Conservation (phyloP, 2,888 invertebrate species). For the Lysandra bellargus region DNA sequence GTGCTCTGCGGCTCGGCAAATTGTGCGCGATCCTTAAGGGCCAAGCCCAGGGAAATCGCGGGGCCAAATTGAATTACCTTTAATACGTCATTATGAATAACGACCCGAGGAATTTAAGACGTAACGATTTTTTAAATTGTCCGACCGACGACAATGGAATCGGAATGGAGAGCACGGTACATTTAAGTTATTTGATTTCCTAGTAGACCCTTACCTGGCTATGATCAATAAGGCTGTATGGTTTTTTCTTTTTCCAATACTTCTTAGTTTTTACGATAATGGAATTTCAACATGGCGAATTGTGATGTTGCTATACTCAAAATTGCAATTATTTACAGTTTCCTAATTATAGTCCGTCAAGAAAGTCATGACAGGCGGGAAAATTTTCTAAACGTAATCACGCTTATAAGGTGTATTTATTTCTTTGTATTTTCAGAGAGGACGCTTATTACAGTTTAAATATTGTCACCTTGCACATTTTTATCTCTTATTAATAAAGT, state of each 20-base stretch:
- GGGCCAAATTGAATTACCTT: slow-evolving; percentile 27
- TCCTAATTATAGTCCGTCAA: no score
- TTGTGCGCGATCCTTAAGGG: neutral
- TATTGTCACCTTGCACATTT: no score
- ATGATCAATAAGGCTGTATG: neutral
- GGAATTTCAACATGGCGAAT: neutral
- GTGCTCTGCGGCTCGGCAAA: neutral
- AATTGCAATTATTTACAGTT: neutral
- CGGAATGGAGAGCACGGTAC: slow-evolving; percentile 7
- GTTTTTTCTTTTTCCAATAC: neutral
- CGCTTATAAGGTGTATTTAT: no score
- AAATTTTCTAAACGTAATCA: no score
- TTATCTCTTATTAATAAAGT: no score
- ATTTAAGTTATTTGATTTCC: slow-evolving; percentile 4
- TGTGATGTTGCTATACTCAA: neutral
- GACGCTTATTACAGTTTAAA: no score
- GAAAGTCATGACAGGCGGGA: no score
- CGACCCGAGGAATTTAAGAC: slow-evolving; percentile 22
- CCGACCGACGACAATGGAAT: slow-evolving; percentile 15
- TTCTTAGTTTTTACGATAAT: neutral
- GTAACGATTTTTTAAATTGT: slow-evolving; percentile 27
- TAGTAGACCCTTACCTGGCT: neutral
- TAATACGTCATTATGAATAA: slow-evolving; percentile 30
- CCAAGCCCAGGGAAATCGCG: neutral
- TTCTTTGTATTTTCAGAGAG: no score